Conservation (phyloP, 2,888 invertebrate genomes). For the Erannis defoliaria region DNA sequence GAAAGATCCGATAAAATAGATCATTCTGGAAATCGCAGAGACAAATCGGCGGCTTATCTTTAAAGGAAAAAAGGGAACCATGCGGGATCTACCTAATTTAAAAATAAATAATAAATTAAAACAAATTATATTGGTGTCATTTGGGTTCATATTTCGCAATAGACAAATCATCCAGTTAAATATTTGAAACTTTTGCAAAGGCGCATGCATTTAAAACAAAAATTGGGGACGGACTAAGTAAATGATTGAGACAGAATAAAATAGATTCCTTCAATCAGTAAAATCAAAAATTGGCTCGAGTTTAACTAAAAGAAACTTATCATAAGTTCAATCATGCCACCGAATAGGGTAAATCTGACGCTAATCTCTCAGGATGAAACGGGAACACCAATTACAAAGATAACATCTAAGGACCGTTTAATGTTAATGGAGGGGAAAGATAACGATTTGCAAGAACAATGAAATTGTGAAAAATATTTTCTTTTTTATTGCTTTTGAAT, state of each 20-base stretch:
- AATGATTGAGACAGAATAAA: neutral
- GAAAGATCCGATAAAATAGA: constrained; percentile 13
- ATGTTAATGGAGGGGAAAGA: constrained; percentile 56
- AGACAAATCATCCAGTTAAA: no score
- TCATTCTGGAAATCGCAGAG: constrained; percentile 11
- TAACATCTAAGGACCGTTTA: constrained; percentile 63
- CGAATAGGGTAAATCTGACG: constrained; percentile 52
- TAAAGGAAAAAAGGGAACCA: neutral
- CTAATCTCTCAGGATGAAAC: constrained; percentile 65
- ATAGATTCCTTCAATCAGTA: neutral
- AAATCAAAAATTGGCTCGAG: constrained; percentile 4
- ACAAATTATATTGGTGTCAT: no score
- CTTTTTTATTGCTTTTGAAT: constrained; percentile 26
- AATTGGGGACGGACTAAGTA: neutral
- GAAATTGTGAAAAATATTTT: constrained; percentile 36
- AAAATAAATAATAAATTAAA: neutral
- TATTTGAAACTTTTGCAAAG: no score
- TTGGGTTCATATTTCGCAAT: no score
- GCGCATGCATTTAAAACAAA: no score
- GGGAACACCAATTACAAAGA: constrained; percentile 69
- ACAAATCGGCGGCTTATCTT: constrained; percentile 11
- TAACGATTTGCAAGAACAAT: constrained; percentile 46
- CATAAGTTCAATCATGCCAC: constrained; percentile 10
- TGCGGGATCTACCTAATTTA: neutral
- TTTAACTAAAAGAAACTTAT: constrained; percentile 4